Base-by-base conservation (phyloP, 2,888 invertebrate genomes). In the Kuschelorhynchus macadamiae region DNA sequence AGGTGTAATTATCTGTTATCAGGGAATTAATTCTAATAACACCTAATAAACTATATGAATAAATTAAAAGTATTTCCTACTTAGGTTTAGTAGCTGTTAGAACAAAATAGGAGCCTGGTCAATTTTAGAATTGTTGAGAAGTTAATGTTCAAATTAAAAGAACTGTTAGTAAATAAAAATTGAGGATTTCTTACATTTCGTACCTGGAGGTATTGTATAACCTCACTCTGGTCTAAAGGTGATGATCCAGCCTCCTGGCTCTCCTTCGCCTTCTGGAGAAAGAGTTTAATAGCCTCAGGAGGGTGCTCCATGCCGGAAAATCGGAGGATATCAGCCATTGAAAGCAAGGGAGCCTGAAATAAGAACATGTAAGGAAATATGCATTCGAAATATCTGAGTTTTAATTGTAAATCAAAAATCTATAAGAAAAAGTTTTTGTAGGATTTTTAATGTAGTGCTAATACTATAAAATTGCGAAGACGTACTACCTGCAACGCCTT, bases 241-340 rank as follows among this genome's bases (percentile, higher is more conserved):
- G 84, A 83, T 20, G 85, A 81, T 85, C 85, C 85, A 5, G 73
- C 46, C 33, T 83, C 82, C 18, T 77, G 75, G 5, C 78, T 78
- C 12, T 81, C 81, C 74, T 86, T 85, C 71, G 82, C 81, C 52
- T 85, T 85, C 74, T 87, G 86, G 41, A 88, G 79, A 71, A 88
- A 78, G 42, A 83, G 81, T 76, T 87, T 85, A 30, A 88, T 79
- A 52, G 87, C 86, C 65, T 88, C 88, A 1, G 84, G 80, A 46
- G 84, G 82, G 72, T 85, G 83, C 71, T 87, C 86, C 73, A 86
- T 80, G 61, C 85, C 84, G 12, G 88, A 85, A 73, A 88, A 85
- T 44, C 88, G 82, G 63, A 89, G 80, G 77, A 89, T 85, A 81
- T 90, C 88, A 77, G 89, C 87, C 79, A 88, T 82, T 47, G 87